Percentiles rank a stretch among this genome's conserved stretches.
Conservation (phyloP, 2,797 vertebrate genomes). For the Catharus ustulatus region DNA sequence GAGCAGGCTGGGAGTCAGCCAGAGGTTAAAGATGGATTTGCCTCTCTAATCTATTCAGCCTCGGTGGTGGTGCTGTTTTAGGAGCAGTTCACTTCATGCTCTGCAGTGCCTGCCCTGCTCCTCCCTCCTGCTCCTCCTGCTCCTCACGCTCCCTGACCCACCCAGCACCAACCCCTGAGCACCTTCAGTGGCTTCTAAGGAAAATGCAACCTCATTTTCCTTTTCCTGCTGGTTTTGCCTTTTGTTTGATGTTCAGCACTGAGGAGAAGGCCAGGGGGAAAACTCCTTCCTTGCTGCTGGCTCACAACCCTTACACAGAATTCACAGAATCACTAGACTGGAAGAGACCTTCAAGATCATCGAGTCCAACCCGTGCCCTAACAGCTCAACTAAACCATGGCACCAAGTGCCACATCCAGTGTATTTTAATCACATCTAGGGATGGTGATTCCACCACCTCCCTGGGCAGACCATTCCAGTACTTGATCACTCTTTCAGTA, state of each 20-base stretch:
- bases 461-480: no score
- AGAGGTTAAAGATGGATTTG: not conserved
- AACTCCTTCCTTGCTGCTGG: not conserved
- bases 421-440: no score
- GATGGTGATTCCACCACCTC: no score
- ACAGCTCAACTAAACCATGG: no score
- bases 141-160: accelerated
- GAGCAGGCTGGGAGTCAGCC: not conserved
- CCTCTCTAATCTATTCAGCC: not conserved
- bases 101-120: not conserved
- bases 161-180: not conserved
- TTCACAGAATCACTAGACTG: no score
- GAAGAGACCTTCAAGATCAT: no score
- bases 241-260: not conserved
- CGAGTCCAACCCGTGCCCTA: no score
- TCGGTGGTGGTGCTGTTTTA: not conserved
- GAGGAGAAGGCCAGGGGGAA: not conserved
- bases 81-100: not conserved
- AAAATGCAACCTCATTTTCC: not conserved
- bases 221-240: not conserved
- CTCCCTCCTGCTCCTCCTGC: not conserved
- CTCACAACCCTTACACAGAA: not conserved
- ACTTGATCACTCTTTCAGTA: no score
- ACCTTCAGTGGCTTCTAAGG: accelerated
- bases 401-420: no score